These are phyloP conservation scores for Amphiura filiformis DNA, from an alignment of 35 echinoderm and acorn worm species.

Conservation along the genomic window DNA sequence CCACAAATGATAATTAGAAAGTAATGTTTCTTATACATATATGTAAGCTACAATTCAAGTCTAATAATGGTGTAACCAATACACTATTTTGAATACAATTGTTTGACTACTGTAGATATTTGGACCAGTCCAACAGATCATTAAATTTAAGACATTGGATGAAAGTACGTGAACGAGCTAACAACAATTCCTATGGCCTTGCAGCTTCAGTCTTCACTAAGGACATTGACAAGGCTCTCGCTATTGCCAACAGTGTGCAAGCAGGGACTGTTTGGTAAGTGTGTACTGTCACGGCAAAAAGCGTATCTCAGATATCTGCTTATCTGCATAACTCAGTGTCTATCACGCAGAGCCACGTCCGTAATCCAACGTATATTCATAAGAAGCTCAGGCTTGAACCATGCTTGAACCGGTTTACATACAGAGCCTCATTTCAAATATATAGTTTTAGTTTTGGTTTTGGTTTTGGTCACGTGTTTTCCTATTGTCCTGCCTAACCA, in stretches of 20 bases:
- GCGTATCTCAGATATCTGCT: neutral
- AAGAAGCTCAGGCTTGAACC: neutral
- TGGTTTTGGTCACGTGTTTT: too few species aligned
- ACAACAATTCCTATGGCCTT: slow-evolving; percentile 55
- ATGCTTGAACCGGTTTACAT: neutral
- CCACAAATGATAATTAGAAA: too few species aligned
- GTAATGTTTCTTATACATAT: too few species aligned
- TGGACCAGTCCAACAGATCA: slow-evolving; percentile 65
- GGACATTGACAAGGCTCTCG: slow-evolving; percentile 64
- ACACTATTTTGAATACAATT: too few species aligned
- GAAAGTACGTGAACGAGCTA: slow-evolving; percentile 60
- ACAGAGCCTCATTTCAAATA: neutral
- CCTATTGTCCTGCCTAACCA: too few species aligned
- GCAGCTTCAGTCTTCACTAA: slow-evolving; percentile 55
- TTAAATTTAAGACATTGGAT: slow-evolving; percentile 61
- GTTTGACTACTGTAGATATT: slow-evolving; percentile 54
- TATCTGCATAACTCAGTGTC: neutral
- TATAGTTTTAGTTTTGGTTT: too few species aligned
- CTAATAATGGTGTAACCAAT: too few species aligned
- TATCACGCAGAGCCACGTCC: neutral
- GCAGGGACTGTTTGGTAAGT: slow-evolving; percentile 31
- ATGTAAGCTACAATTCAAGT: too few species aligned
- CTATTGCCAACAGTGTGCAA: slow-evolving; percentile 30
- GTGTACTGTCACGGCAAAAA: too few species aligned
- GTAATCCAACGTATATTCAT: neutral